Conservation (phyloP, 2,888 invertebrate genomes). For the Sarcophaga carnaria region DNA sequence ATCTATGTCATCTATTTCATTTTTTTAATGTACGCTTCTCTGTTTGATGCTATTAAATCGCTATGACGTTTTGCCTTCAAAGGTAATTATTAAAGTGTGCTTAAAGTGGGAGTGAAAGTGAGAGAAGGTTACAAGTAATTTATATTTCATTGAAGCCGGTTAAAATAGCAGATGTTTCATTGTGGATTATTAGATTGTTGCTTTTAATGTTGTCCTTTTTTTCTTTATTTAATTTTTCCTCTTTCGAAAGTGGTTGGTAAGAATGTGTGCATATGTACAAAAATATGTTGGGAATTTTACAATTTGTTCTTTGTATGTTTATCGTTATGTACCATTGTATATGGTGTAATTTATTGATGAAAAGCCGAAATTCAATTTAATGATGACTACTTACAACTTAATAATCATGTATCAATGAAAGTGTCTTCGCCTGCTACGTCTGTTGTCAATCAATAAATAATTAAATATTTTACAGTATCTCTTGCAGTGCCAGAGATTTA, state of each 20-base stretch:
- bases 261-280: conserved; percentile 1
- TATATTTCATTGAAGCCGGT: background rate
- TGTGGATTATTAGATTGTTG: conserved; percentile 11
- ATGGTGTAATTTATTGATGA: background rate
- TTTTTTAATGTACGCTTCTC: too few species aligned
- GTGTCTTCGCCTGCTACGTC: background rate
- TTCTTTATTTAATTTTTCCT: too few species aligned
- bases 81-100: conserved; percentile 3
- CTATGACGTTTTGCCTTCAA: conserved; percentile 5
- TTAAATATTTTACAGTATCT: too few species aligned
- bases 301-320: background rate
- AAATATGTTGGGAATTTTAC: background rate
- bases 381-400: background rate
- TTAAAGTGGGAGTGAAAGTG: background rate
- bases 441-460: background rate
- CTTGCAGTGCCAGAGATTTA: too few species aligned
- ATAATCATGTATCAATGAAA: background rate
- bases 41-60: too few species aligned
- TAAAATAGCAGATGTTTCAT: conserved; percentile 52
- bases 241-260: conserved; percentile 10
- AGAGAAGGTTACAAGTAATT: background rate
- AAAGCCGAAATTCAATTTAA: background rate
- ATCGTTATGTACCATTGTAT: background rate
- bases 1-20: too few species aligned
- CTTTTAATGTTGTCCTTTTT: conserved; percentile 12